These are phyloP conservation scores for Cryptotermes secundus DNA, from an alignment of 1,140 invertebrate genomes.

Conservation along the genomic window DNA sequence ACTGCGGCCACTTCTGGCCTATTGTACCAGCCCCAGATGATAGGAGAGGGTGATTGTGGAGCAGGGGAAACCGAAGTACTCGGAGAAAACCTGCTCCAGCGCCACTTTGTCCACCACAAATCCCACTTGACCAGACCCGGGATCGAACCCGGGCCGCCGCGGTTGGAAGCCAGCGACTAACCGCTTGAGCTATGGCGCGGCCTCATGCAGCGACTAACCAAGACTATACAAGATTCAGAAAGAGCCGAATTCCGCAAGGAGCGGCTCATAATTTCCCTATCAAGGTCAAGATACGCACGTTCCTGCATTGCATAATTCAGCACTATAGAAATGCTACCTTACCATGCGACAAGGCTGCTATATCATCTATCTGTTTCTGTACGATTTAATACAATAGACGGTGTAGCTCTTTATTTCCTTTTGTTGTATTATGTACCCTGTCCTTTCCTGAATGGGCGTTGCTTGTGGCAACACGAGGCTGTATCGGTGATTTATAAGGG, in stretches of 20 bases:
- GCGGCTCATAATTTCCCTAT: background rate
- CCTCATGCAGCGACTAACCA: no score
- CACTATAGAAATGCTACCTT: no score
- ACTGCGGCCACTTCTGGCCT: no score
- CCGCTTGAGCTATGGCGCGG: no score
- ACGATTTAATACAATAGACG: background rate
- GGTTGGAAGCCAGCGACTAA: no score
- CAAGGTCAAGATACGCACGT: constrained; percentile 8
- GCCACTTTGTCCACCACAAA: no score
- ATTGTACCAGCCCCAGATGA: no score
- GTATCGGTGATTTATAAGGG: background rate
- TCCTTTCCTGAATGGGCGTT: constrained; percentile 6
- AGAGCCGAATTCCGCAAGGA: background rate
- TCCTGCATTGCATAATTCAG: background rate
- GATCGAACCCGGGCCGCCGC: no score
- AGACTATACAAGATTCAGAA: background rate
- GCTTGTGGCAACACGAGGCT: background rate
- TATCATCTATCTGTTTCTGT: background rate
- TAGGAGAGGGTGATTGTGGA: no score
- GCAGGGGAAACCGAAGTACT: no score
- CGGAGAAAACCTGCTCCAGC: no score
- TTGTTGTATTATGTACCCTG: background rate
- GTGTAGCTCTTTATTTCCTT: background rate
- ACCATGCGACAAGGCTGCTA: background rate
- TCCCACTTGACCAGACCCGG: no score